Conservation (phyloP, 2,113 vertebrate genomes). For the Cyprinodon variegatus region DNA sequence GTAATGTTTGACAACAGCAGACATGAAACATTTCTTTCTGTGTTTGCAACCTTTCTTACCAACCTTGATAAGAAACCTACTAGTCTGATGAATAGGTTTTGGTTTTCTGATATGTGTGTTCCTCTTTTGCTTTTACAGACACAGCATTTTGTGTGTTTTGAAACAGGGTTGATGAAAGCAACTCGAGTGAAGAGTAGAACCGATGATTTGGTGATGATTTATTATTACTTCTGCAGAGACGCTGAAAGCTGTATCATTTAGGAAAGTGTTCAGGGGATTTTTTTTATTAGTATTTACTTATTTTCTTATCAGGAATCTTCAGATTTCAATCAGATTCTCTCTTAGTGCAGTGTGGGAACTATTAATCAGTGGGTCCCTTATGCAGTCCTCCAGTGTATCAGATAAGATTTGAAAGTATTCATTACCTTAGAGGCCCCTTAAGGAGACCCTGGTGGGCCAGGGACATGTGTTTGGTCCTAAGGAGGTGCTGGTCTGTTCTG, state of each 20-base stretch:
- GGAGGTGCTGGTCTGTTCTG: slow-evolving; percentile 19
- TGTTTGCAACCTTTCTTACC: no score
- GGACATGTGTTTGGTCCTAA: slow-evolving; percentile 22
- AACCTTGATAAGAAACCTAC: no score
- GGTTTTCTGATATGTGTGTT: no score
- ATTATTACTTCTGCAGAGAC: background rate
- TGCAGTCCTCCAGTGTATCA: slow-evolving; percentile 15
- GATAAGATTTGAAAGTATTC: slow-evolving; percentile 22
- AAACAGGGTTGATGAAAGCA: background rate
- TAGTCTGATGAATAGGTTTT: no score
- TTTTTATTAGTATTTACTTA: background rate
- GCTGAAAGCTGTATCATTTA: background rate
- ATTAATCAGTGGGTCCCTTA: slow-evolving; percentile 27
- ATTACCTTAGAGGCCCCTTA: slow-evolving; percentile 27
- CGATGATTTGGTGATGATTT: background rate
- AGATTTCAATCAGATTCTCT: slow-evolving; percentile 6
- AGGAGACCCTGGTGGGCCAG: slow-evolving; percentile 29
- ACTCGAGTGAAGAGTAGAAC: no score
- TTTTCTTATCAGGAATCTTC: background rate
- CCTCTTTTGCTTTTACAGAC: no score
- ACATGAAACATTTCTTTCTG: no score
- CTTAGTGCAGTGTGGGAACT: slow-evolving; percentile 1
- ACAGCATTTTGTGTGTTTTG: background rate
- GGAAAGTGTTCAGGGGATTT: background rate
- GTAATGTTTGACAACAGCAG: no score